These are phyloP conservation scores for Cremastinae sp. DNA, from an alignment of 2,888 invertebrate genomes.

Conservation along the genomic window DNA sequence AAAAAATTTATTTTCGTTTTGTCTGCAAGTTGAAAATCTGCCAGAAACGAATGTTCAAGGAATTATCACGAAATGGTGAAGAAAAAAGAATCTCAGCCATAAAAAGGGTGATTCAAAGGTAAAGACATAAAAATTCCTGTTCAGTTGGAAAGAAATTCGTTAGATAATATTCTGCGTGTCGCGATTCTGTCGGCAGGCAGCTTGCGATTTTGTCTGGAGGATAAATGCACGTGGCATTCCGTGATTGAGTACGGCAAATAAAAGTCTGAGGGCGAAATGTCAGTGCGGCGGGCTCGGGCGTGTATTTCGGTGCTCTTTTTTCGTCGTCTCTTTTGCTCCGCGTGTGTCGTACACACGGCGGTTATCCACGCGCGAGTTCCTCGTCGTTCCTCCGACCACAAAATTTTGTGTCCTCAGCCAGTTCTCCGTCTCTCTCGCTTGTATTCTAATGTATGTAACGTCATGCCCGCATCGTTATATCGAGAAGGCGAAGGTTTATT, in stretches of 20 bases:
- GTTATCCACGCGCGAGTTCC: conserved; percentile 25
- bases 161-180: not conserved
- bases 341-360: not conserved
- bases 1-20: too few species aligned
- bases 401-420: conserved; percentile 46
- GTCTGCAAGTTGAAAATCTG: too few species aligned
- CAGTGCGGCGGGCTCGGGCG: conserved; percentile 4
- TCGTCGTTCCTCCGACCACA: conserved; percentile 37
- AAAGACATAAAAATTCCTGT: too few species aligned
- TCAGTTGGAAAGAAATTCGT: too few species aligned
- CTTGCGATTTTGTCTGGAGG: conserved; percentile 9
- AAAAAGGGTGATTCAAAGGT: too few species aligned
- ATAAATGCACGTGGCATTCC: not conserved
- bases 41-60: too few species aligned
- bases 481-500: conserved; percentile 52
- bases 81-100: too few species aligned
- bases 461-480: conserved; percentile 63
- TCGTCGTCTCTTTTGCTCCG: conserved; percentile 9
- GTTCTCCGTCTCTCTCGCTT: conserved; percentile 23
- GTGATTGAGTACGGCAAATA: conserved; percentile 41
- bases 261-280: conserved; percentile 21
- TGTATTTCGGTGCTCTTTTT: conserved; percentile 4
- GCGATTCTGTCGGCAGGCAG: conserved; percentile 26
- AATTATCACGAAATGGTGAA: too few species aligned
- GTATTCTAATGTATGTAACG: conserved; percentile 64